Percentiles rank a stretch among this genome's conserved stretches.
Evolutionary conservation across 2,113 vertebrate species (phyloP).

Genomic region (Podarcis cretensis): DNA sequence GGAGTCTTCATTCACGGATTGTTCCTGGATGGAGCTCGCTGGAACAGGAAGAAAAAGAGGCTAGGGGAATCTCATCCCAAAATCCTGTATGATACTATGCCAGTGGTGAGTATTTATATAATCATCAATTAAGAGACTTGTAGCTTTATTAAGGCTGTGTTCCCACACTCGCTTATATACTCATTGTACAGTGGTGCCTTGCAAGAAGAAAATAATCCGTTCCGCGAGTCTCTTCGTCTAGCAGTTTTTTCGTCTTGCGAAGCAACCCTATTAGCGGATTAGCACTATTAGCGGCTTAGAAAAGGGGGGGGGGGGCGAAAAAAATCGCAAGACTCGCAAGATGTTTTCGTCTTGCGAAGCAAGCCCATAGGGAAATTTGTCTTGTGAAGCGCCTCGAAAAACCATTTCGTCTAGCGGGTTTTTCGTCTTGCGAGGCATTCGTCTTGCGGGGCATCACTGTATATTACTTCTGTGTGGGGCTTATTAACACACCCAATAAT

Average conservation of each 20-base stretch:
- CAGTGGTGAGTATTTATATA: conserved; percentile 80
- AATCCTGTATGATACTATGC: conserved; percentile 87
- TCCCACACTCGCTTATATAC: neutral
- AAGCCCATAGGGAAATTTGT: too few species aligned
- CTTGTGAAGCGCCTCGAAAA: too few species aligned
- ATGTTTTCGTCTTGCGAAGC: too few species aligned
- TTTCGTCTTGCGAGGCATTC: too few species aligned
- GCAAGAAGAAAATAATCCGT: too few species aligned
- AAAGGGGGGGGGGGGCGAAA: too few species aligned
- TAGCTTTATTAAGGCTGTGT: neutral
- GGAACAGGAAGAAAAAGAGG: conserved; percentile 84
- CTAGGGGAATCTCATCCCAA: conserved; percentile 88
- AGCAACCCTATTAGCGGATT: too few species aligned
- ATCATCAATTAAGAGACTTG: neutral
- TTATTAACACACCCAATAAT: neutral
- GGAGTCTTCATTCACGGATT: conserved; percentile 87
- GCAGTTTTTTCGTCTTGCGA: too few species aligned
- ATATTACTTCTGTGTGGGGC: neutral
- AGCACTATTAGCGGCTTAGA: too few species aligned
- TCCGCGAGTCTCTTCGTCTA: too few species aligned
- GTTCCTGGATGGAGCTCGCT: conserved; percentile 89
- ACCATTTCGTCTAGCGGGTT: too few species aligned
- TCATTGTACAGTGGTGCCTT: neutral
- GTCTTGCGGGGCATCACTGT: neutral
- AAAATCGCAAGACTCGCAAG: too few species aligned